Conservation (phyloP, 2,797 vertebrate genomes). For the Sebastes baramenuke region DNA sequence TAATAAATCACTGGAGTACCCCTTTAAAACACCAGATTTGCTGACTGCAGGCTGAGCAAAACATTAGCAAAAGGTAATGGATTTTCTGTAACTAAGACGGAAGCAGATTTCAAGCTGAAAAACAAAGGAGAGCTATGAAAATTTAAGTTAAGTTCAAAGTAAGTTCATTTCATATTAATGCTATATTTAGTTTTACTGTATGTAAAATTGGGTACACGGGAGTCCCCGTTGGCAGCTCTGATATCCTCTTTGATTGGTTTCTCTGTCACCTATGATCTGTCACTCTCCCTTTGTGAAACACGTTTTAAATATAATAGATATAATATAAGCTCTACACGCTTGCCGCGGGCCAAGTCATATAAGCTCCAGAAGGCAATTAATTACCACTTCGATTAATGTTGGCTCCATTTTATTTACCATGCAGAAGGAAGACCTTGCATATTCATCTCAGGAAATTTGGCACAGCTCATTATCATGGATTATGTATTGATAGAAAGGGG, state of each 20-base stretch:
- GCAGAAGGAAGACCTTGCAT: constrained; percentile 77
- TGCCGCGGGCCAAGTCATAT: constrained; percentile 65
- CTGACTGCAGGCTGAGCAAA: not conserved
- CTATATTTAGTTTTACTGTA: not conserved
- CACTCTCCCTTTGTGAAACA: constrained; percentile 9
- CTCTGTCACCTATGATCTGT: constrained; percentile 25
- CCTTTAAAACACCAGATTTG: not conserved
- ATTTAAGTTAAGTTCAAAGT: not conserved
- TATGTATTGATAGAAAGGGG: constrained; percentile 78
- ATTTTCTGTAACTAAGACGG: not conserved
- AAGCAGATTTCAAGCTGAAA: not conserved
- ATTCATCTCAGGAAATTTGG: constrained; percentile 80
- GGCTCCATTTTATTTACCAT: constrained; percentile 83
- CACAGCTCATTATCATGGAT: constrained; percentile 83
- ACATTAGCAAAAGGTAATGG: not conserved
- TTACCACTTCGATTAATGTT: constrained; percentile 81
- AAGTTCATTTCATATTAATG: not conserved
- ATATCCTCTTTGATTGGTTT: constrained; percentile 18
- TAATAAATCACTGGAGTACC: not conserved
- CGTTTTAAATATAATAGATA: constrained; percentile 69
- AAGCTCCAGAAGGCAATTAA: constrained; percentile 75
- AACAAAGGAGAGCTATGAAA: not conserved
- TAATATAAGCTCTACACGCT: constrained; percentile 50
- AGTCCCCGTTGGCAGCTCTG: not conserved
- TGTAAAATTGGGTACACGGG: not conserved